Evolutionary conservation across 1,140 invertebrate genomes (phyloP), one percentile per base, ranked within the genome.

Genomic region (Coenobita brevimanus): DNA sequence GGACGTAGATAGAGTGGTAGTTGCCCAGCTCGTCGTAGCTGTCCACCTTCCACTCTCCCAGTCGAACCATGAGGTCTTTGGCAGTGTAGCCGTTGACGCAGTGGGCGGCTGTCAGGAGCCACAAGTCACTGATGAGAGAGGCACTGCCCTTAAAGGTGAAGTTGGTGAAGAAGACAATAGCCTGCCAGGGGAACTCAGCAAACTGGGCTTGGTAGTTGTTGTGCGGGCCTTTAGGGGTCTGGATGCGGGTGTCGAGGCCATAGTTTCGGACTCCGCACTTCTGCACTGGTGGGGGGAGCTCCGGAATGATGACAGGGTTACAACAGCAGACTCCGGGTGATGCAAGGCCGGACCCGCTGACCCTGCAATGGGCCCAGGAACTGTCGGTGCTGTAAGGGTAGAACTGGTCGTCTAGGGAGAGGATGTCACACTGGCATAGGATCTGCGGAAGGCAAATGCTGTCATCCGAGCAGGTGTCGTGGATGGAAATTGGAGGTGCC

Each of bases 21-120:
- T 90, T 82, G 27, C 89, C 38, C 0, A 33, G 97, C 92, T 98
- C 97, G 21, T 97, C 96, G 88, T 98, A 97, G 90, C 97, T 96
- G 91, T 98, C 98, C 0, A 98, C 97, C 92, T 98, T 97, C 97
- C 97, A 98, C 94, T 98, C 97, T 62, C 97, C 97, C 67, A 98
- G 93, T 80, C 97, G 95, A 13, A 97, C 96, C 89, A 96, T 94
- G 46, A 98, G 93, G 92, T 98, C 97, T 89, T 95, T 95, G 43
- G 95, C 94, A 6, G 13, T 71, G 43, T 3, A 90, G 78, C 30
- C 90, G 76, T 38, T 97, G 43, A 98, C 95, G 91, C 97, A 98
- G 93, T 98, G 97, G 91, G 97, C 97, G 33, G 97, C 97, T n/a
- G 97, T 97, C 80, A 98, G 93, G 67, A 98, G 95, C 91, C 97